A percentile compares a stretch with the other conserved stretches of the same genome.
Conservation (phyloP, 2,113 vertebrate species). For the Aegypius monachus region DNA sequence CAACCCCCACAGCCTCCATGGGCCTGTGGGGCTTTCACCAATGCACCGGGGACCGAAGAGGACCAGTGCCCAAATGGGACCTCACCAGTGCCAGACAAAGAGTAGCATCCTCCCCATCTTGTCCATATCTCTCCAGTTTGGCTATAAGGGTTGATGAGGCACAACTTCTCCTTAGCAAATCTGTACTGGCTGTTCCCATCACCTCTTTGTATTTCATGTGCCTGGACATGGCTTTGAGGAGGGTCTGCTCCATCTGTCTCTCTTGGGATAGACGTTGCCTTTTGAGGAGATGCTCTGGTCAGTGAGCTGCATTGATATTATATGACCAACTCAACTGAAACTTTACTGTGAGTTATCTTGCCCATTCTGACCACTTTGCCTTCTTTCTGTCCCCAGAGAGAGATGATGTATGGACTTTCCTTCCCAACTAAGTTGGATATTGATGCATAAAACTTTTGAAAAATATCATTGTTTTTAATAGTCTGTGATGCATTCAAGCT, state of each 20-base stretch:
- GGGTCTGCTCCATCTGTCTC: neutral
- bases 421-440: neutral
- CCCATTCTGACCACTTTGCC: neutral
- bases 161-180: neutral
- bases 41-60: neutral
- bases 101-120: neutral
- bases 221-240: neutral
- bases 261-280: neutral
- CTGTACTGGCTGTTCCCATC: neutral
- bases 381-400: accelerated
- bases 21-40: neutral
- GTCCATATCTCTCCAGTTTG: neutral
- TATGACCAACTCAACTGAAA: neutral
- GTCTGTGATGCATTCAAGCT: neutral
- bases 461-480: neutral
- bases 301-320: neutral
- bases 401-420: neutral
- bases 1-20: neutral
- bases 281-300: neutral
- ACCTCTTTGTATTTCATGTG: neutral
- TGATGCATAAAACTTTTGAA: neutral
- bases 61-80: neutral
- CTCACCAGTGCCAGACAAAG: neutral
- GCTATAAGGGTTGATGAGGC: no score
- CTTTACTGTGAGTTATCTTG: neutral